Evolutionary conservation across 2,113 vertebrate species (phyloP).

Genomic region (Misgurnus mizolepis): DNA sequence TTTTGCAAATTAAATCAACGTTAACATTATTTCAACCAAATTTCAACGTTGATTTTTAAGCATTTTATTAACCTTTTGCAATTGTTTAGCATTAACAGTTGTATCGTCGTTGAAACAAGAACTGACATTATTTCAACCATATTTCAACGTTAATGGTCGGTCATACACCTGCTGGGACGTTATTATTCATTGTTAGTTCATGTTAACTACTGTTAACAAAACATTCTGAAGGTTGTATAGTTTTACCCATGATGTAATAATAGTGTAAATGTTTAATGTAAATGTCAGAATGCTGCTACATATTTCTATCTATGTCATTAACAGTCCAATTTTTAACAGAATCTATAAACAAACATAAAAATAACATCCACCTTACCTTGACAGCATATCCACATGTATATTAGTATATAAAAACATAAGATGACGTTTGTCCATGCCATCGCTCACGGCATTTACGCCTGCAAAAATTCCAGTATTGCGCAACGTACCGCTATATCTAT

Average conservation of each 20-base stretch:
- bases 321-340: background rate
- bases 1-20: too few relatives aligned
- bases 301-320: background rate
- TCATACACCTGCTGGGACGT: too few relatives aligned
- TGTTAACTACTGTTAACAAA: too few relatives aligned
- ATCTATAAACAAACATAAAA: background rate
- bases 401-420: background rate
- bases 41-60: too few relatives aligned
- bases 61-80: too few relatives aligned
- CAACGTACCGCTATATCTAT: background rate
- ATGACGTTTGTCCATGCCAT: conserved; percentile 32
- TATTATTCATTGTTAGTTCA: too few relatives aligned
- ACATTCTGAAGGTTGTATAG: too few relatives aligned
- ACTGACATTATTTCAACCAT: too few relatives aligned
- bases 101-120: too few relatives aligned
- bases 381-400: background rate
- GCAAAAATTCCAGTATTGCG: background rate
- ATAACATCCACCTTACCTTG: conserved; percentile 21
- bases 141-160: too few relatives aligned
- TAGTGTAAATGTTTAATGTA: background rate
- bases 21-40: too few relatives aligned
- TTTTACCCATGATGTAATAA: background rate
- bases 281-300: background rate
- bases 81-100: too few relatives aligned
- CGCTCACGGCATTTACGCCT: background rate